Percentiles rank a stretch among this genome's conserved stretches.
phyloP scores from a whole-genome alignment of 2,113 vertebrate species.

The Piliocolobus tephrosceles region DNA sequence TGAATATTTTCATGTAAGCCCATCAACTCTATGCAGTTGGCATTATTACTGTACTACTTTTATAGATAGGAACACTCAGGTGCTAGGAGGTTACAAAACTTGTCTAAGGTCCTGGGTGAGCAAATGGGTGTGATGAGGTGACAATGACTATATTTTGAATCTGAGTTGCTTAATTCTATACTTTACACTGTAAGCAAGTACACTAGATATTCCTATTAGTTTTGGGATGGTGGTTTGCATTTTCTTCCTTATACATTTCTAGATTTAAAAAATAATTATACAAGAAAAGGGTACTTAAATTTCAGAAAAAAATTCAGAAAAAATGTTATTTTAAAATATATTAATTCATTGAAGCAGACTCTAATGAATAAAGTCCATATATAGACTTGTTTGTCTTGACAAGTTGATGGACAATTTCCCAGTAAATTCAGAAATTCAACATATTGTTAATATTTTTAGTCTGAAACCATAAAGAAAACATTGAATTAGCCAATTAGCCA shows the following conservation, averaged over 20 bases:
- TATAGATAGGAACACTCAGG: neutral
- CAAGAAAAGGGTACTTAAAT: neutral
- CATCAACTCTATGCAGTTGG: neutral
- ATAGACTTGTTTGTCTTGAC: neutral
- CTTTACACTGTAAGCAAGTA: neutral
- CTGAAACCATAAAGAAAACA: slow-evolving; percentile 14
- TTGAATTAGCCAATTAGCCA: neutral
- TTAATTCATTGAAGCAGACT: neutral
- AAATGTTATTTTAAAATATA: neutral
- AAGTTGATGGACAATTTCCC: neutral
- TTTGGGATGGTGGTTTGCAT: neutral
- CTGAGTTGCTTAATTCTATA: neutral
- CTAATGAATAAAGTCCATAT: neutral
- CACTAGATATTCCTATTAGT: neutral
- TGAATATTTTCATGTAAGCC: neutral
- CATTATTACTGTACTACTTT: neutral
- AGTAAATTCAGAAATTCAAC: neutral
- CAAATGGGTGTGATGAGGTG: neutral
- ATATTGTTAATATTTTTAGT: slow-evolving; percentile 1
- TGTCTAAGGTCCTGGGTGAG: neutral
- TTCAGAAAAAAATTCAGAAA: neutral
- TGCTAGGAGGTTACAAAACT: neutral
- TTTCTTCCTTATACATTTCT: neutral
- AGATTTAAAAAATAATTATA: neutral
- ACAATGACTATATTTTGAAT: neutral